Evolutionary conservation across 2,113 vertebrate genomes (phyloP).

Genomic region (Hiodon alosoides): DNA sequence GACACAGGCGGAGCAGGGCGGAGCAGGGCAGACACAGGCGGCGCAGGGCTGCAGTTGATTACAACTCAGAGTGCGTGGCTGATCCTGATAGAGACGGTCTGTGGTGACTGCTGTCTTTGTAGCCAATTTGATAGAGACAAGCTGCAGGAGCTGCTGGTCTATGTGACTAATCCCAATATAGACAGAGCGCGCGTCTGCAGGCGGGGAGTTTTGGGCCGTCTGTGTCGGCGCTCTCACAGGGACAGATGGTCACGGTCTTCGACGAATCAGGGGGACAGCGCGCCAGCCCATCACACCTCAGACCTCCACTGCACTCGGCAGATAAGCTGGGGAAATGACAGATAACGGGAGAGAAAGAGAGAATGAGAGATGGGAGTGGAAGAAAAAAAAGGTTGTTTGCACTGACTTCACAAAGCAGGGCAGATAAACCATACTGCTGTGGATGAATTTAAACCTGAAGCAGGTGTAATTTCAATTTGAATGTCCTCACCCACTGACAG

Average conservation of each 20-base stretch:
- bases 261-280: neutral
- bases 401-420: neutral
- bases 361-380: neutral
- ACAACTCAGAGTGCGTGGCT: neutral
- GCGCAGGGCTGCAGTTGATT: too few species aligned
- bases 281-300: neutral
- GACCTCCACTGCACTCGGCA: neutral
- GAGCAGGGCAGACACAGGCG: too few species aligned
- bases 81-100: neutral
- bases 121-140: neutral
- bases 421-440: neutral
- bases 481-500: neutral
- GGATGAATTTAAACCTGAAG: neutral
- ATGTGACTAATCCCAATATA: neutral
- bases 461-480: neutral
- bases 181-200: neutral
- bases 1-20: too few species aligned
- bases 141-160: neutral
- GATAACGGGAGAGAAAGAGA: neutral
- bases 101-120: neutral
- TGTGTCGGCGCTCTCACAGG: neutral
- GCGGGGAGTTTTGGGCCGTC: neutral
- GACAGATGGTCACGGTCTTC: neutral
- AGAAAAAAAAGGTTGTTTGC: conserved; percentile 5
- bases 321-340: conserved; percentile 3